Evolutionary conservation across 2,888 invertebrate genomes (phyloP), one percentile per base, ranked within the genome.

Genomic region (Melieria picta): DNA sequence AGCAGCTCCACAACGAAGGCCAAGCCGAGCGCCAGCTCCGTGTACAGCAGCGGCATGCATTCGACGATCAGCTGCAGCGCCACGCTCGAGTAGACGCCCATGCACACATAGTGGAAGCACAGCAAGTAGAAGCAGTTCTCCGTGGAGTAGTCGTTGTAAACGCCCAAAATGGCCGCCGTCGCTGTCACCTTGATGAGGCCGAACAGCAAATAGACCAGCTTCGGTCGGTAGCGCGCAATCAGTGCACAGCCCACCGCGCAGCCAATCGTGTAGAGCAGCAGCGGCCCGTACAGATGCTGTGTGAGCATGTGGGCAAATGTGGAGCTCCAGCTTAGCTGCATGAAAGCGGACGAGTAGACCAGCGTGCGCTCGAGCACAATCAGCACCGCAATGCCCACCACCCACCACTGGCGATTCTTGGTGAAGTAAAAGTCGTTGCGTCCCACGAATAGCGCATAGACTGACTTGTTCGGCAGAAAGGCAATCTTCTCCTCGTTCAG

Each of bases 111-210:
- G 61, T 83, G 83, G 67, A 83, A 79, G 63, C 82, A 81, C 0
- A 84, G 75, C 56, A 84, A 83, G 50, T 80, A 73, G 46, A 81
- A 83, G 48, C 81, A 80, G 58, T 83, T 72, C 71, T 82, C 80
- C 58, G 80, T 72, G 42, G 76, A 76, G 30, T 79, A 74, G 43
- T 83, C 82, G n/a, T 74, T 73, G 52, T 82, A 84, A 52, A 83
- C 80, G 69, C 82, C 79, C 11, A 84, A 74, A 56, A 83, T 70
- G 3, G 83, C 84, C 43, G 79, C 79, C 5, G 80, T 70, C 50
- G 80, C 68, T 0, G 84, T 83, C 7, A 84, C 62, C 66, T 83
- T 82, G n/a, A 84, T 82, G 10, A 82, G 65, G 0, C 82, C 83
- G 73, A 83, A 81, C 60, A 84, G 78, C 45, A 83, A 66, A 62